Conservation (phyloP, 2,888 invertebrate genomes). For the Anagyrus pseudococci region DNA sequence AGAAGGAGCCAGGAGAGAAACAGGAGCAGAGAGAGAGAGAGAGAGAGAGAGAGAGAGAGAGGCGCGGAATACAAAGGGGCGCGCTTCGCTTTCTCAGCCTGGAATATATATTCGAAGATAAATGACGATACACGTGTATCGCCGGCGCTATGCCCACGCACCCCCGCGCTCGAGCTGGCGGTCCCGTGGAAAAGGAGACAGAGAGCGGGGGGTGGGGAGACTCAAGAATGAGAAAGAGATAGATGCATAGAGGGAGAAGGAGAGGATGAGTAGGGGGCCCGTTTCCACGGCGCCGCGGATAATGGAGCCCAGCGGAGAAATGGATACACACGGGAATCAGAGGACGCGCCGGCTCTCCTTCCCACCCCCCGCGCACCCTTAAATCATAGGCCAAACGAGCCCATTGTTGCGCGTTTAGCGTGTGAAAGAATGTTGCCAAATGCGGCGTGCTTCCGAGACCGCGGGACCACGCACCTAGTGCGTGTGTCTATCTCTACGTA, state of each 20-base stretch:
- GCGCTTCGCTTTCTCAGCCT: constrained; percentile 45
- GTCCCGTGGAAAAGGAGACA: too few relatives aligned
- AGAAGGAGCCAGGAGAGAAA: neutral
- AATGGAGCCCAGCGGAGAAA: too few relatives aligned
- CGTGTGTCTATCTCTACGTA: too few relatives aligned
- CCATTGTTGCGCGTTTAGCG: constrained; percentile 60
- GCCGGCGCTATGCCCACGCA: too few relatives aligned
- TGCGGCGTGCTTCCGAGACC: constrained; percentile 11
- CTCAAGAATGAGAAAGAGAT: too few relatives aligned
- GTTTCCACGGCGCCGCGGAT: too few relatives aligned
- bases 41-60: neutral
- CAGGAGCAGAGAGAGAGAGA: neutral
- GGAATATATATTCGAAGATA: constrained; percentile 46
- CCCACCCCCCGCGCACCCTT: constrained; percentile 39
- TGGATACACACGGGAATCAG: neutral
- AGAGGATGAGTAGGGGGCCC: neutral
- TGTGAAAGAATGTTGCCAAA: constrained; percentile 58
- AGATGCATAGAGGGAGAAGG: too few relatives aligned
- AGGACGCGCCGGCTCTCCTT: constrained; percentile 36
- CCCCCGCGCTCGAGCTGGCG: too few relatives aligned
- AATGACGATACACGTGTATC: constrained; percentile 42
- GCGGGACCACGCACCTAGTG: too few relatives aligned
- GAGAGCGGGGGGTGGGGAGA: too few relatives aligned
- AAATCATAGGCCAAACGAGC: constrained; percentile 59
- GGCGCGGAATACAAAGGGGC: constrained; percentile 40